Evolutionary conservation across 2,113 vertebrate genomes (phyloP).

Genomic region (Guaruba guarouba): DNA sequence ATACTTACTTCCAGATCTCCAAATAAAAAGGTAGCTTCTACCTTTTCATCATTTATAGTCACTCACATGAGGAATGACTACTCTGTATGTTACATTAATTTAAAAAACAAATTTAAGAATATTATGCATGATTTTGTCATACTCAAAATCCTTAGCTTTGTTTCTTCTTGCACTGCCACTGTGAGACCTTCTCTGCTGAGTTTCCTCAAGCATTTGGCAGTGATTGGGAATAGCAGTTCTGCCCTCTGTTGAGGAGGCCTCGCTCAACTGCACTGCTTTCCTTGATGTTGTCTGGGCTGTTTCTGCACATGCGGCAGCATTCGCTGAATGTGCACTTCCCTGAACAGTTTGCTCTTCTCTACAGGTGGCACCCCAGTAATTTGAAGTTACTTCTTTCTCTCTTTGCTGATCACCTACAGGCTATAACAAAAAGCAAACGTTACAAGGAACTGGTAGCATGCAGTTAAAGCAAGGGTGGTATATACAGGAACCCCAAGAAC

Average conservation of each 20-base stretch:
- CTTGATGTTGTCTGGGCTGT: neutral
- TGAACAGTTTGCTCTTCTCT: conserved; percentile 1
- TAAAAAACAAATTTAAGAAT: neutral
- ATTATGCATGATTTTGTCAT: neutral
- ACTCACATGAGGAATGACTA: neutral
- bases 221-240: neutral
- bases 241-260: neutral
- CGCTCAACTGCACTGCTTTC: neutral
- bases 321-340: neutral
- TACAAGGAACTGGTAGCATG: neutral
- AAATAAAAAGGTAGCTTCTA: neutral
- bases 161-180: neutral
- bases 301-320: neutral
- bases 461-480: neutral
- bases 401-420: neutral
- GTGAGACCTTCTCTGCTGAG: neutral
- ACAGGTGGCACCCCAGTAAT: neutral
- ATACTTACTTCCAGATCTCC: neutral
- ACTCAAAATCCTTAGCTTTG: conserved; percentile 12
- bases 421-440: conserved; percentile 44
- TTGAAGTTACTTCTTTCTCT: neutral
- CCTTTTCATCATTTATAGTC: neutral
- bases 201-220: neutral
- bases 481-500: neutral
- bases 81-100: neutral